Conservation (phyloP, 2,113 vertebrate species). For the Dipodomys stephensi region DNA sequence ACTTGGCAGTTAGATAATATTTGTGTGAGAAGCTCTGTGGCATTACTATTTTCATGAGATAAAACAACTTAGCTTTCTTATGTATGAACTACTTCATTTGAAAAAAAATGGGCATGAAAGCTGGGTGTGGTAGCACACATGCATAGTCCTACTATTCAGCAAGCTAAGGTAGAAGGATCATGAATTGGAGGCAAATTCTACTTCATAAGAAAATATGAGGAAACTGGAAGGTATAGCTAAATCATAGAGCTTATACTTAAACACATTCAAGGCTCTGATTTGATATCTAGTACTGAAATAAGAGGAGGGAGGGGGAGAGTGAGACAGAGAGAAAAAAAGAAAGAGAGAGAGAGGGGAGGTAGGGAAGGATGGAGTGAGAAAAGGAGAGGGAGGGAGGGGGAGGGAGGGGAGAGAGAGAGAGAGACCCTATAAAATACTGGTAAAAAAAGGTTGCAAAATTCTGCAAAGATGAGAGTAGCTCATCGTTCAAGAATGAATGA, state of each 20-base stretch:
- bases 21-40: not conserved
- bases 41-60: not conserved
- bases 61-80: not conserved
- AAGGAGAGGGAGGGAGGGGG: no score
- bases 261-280: not conserved
- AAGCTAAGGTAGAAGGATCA: not conserved
- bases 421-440: no score
- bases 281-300: not conserved
- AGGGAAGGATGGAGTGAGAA: no score
- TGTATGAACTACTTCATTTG: not conserved
- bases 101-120: not conserved
- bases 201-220: not conserved
- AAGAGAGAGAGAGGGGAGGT: no score
- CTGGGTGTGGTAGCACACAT: no score
- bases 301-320: not conserved
- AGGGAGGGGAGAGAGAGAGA: no score
- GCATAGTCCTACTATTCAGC: not conserved
- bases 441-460: no score
- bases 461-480: no score
- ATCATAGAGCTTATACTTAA: not conserved
- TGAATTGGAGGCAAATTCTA: not conserved
- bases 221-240: accelerated
- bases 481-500: no score
- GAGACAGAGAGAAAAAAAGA: no score
- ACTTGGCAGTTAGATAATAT: not conserved